Evolutionary conservation across 2,888 invertebrate species (phyloP), one percentile per base, ranked within the genome.

Genomic region (Dasysyrphus tricinctus): DNA sequence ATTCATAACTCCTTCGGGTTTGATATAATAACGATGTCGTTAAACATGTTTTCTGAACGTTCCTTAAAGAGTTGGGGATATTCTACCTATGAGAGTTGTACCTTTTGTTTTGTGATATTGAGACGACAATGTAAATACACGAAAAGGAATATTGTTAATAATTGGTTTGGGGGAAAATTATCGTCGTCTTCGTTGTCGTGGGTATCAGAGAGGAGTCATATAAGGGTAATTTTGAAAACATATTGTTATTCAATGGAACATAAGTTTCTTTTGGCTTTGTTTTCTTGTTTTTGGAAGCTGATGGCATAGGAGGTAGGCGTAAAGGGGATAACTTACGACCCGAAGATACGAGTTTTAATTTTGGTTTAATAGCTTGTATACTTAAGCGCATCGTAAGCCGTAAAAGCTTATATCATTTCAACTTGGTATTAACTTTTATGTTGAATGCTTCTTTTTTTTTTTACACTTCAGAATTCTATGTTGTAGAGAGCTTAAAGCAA

Each of bases 41-140:
- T 90, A 91, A 92, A 91, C 90, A 91, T 91, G 91, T 90, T 91
- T 90, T 90, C 90, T 90, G 90, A 90, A 91, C 90, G 90, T 88
- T 88, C n/a, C 32, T 34, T 2, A 0, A 54, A 16, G 42, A 37
- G 56, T 29, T 32, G 49, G 37, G 49, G 12, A 3, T 54, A 5
- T 34, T 11, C 39, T 81, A 80, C 77, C 80, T 80, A 80, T 76
- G 67, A 8, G 67, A 54, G 80, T 73, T 61, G 65, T 82, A 78
- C 65, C 82, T 79, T 79, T 82, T 86, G 86, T 78, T 75, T 61
- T 63, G 37, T 79, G 82, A 79, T 75, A 86, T 72, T 79, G 81
- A 81, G 81, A 74, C 77, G 69, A 69, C 73, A 73, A 61, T 72
- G 59, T 73, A 82, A 78, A 73, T 78, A 82, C 59, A 74, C 19